Percentiles rank a stretch among this genome's conserved stretches.
These are phyloP conservation scores for Steromphala cineraria DNA, from an alignment of 2,888 invertebrate genomes.

Conservation along the genomic window DNA sequence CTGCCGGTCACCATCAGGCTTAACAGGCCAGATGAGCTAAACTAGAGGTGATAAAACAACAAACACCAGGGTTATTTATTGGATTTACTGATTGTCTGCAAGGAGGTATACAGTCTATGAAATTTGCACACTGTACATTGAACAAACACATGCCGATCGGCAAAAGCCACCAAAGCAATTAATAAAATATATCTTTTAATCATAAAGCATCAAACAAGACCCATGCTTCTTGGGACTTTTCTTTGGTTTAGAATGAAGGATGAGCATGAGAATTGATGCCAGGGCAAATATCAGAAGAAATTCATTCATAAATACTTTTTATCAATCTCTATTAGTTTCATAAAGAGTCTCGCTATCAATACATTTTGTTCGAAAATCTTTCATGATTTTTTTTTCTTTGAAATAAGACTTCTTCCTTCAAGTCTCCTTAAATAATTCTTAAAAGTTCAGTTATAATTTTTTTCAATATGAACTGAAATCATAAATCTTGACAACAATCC, in stretches of 20 bases:
- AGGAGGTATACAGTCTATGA: slow-evolving; percentile 22
- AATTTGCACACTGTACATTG: slow-evolving; percentile 22
- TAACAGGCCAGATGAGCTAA: background rate
- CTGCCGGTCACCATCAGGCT: no score
- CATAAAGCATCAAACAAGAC: slow-evolving; percentile 13
- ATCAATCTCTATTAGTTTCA: no score
- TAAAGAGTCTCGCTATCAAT: no score
- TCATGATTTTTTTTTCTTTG: no score
- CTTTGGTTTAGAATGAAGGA: slow-evolving; percentile 18
- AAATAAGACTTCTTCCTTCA: no score
- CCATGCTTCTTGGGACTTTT: background rate
- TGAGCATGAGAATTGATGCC: background rate
- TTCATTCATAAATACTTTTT: no score
- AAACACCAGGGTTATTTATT: background rate
- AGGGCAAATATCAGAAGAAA: background rate
- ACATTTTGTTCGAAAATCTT: no score
- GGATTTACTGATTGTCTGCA: slow-evolving; percentile 24
- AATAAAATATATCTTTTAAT: slow-evolving; percentile 22
- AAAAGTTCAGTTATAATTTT: no score
- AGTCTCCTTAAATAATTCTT: no score
- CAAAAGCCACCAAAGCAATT: slow-evolving; percentile 26
- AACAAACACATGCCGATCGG: slow-evolving; percentile 21
- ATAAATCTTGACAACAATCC: no score
- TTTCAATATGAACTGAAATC: no score
- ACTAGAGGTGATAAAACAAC: background rate